Percentiles rank a stretch among this genome's conserved stretches.
These are phyloP conservation scores for Pristionchus mayeri DNA, from an alignment of 2,888 invertebrate species.

Conservation along the genomic window DNA sequence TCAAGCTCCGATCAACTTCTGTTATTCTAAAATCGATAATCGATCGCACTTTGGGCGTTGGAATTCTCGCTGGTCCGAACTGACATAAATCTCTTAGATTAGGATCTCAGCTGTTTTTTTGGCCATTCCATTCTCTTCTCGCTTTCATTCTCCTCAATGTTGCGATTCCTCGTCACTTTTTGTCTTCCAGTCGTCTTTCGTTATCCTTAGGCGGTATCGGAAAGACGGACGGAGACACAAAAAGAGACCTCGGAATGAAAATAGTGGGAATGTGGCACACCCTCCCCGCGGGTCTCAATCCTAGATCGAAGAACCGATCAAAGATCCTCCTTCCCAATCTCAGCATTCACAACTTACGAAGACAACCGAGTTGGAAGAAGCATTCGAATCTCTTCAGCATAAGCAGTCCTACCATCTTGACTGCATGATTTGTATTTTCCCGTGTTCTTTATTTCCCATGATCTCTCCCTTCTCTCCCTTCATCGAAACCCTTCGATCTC, in stretches of 20 bases:
- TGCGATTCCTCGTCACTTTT: conserved; percentile 42
- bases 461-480: background rate
- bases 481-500: conserved; percentile 5
- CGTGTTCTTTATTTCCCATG: background rate
- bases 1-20: background rate
- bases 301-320: background rate
- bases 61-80: background rate
- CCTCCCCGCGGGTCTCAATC: background rate
- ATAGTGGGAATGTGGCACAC: background rate
- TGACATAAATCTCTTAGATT: conserved; percentile 41
- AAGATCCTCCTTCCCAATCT: background rate
- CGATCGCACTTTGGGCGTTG: background rate
- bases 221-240: background rate
- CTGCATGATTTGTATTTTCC: background rate
- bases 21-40: background rate
- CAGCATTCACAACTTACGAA: background rate
- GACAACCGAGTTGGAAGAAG: background rate
- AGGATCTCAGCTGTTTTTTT: conserved; percentile 40
- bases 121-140: conserved; percentile 34
- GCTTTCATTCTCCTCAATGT: conserved; percentile 16
- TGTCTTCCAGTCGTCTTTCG: conserved; percentile 3
- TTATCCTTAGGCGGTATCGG: background rate
- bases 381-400: background rate
- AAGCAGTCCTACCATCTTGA: background rate
- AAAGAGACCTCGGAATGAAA: background rate